These are phyloP conservation scores for Zosterops lateralis DNA, from an alignment of 2,113 vertebrate genomes.

Conservation along the genomic window DNA sequence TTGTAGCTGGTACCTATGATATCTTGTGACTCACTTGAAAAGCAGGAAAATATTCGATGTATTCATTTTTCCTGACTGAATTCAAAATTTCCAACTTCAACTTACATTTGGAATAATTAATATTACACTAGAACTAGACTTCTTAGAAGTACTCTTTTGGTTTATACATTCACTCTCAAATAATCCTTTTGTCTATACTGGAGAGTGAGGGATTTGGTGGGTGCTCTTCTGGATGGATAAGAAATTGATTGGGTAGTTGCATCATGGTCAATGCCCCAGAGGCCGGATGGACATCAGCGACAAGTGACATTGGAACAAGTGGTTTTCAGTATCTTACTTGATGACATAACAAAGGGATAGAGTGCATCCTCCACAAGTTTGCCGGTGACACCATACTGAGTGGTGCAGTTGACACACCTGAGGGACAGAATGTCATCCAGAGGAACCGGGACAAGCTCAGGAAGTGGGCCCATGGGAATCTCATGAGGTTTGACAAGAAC, in stretches of 20 bases:
- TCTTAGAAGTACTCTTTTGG: background rate
- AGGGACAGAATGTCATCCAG: too few relatives aligned
- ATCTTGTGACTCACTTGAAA: background rate
- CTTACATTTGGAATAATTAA: background rate
- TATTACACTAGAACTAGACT: background rate
- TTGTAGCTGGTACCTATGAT: background rate
- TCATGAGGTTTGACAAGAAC: background rate
- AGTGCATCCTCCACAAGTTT: background rate
- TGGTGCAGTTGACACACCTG: too few relatives aligned
- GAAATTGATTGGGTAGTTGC: background rate
- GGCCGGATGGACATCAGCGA: rapidly evolving
- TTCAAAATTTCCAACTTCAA: background rate
- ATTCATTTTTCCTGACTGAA: background rate
- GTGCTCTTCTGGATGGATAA: background rate
- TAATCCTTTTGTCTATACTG: too few relatives aligned
- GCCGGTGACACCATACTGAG: background rate
- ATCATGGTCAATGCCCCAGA: background rate
- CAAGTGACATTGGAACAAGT: too few relatives aligned
- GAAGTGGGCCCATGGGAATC: background rate
- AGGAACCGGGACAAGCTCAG: background rate
- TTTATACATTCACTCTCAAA: background rate
- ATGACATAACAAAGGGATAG: rapidly evolving
- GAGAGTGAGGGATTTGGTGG: background rate
- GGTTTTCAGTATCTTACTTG: background rate
- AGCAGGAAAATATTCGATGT: background rate